Conservation (phyloP, 2,888 invertebrate species). For the Lumbricus terrestris region DNA sequence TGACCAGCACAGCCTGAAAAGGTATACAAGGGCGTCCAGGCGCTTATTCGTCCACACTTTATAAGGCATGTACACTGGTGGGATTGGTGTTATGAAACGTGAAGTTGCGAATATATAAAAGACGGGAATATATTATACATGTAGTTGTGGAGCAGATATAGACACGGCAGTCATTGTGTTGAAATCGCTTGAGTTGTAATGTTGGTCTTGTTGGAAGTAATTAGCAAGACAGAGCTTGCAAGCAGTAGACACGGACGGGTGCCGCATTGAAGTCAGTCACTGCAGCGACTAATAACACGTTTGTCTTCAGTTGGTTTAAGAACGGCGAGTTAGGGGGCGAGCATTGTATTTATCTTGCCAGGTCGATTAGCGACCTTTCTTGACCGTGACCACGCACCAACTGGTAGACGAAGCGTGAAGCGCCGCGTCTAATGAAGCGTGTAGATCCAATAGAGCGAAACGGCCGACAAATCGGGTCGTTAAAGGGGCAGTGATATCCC, state of each 20-base stretch:
- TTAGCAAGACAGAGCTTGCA: background rate
- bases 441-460: slow-evolving; percentile 8
- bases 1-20: too few relatives aligned
- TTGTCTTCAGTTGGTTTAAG: slow-evolving; percentile 3
- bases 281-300: background rate
- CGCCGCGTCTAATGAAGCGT: background rate
- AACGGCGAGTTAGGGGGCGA: background rate
- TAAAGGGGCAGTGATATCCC: background rate
- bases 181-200: background rate
- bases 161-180: background rate
- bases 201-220: background rate
- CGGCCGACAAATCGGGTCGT: background rate
- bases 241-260: background rate
- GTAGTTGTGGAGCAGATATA: background rate
- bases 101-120: too few relatives aligned
- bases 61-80: too few relatives aligned
- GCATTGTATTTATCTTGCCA: background rate
- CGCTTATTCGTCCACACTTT: too few relatives aligned
- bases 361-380: slow-evolving; percentile 3
- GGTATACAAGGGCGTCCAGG: too few relatives aligned
- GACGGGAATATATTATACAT: too few relatives aligned
- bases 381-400: background rate
- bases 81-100: too few relatives aligned
- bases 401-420: background rate
- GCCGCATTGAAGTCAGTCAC: slow-evolving; percentile 3